These are phyloP conservation scores for Microplitis demolitor DNA, from an alignment of 1,140 invertebrate species.

Conservation along the genomic window DNA sequence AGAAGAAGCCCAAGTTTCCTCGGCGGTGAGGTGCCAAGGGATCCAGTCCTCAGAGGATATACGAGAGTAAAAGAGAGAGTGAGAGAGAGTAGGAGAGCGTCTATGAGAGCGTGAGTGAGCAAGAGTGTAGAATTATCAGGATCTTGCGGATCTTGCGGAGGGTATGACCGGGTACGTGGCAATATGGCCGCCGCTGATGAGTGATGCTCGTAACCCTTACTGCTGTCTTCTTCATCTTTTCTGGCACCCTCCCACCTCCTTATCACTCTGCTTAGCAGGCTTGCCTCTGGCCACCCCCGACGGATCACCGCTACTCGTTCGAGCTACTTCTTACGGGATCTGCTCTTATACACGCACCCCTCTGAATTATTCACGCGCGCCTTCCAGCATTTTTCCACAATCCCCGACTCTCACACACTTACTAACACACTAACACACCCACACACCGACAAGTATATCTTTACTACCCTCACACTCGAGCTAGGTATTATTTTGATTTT, in stretches of 20 bases:
- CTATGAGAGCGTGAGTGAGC: conserved; percentile 24
- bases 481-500: conserved; percentile 14
- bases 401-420: neutral
- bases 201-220: conserved; percentile 60
- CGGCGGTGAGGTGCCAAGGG: conserved; percentile 12
- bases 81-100: neutral
- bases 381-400: conserved; percentile 24
- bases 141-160: conserved; percentile 19
- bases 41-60: neutral
- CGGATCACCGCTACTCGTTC: conserved; percentile 22
- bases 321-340: conserved; percentile 26
- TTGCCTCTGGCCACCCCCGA: neutral
- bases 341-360: conserved; percentile 20
- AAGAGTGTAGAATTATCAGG: conserved; percentile 14
- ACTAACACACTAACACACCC: neutral
- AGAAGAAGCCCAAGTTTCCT: conserved; percentile 11
- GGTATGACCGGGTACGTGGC: conserved; percentile 40
- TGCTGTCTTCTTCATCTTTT: conserved; percentile 38
- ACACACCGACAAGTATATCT: neutral
- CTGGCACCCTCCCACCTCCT: conserved; percentile 1
- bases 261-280: too few species aligned
- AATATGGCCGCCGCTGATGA: conserved; percentile 61
- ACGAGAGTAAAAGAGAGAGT: conserved; percentile 28
- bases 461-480: neutral
- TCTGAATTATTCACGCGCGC: conserved; percentile 24